Base-by-base conservation (phyloP, 2,113 vertebrate species). In the Pavo muticus region DNA sequence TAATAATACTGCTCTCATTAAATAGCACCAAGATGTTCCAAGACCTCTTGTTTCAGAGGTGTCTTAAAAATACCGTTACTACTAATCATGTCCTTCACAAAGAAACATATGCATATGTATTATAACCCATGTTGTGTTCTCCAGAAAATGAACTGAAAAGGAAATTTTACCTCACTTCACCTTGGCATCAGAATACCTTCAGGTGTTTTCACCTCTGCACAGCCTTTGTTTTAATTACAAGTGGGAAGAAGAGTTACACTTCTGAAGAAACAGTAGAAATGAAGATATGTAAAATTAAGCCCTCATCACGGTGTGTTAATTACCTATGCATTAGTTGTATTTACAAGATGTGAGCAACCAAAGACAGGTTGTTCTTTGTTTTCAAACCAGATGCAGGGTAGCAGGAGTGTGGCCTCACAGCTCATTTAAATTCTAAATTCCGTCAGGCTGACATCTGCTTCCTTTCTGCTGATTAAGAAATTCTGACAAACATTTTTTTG, bases 381-480 rank as follows among this genome's bases (percentile, higher is more conserved):
- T 93, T 65, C 78, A 83, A 77, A 88, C 82, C 78, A 90, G 95
- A 85, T 77, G 75, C 42, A 0, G 69, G 44, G 83, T 47, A 90
- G 84, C n/a, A 67, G 92, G 92, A 93, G n/a, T 39, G 74, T 72
- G 54, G 83, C 90, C 78, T 94, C 95, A 57, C 56, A 93, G 88
- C 86, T 91, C 57, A 75, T 92, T 78, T 79, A 93, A 95, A 93
- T 84, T 94, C 92, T 50, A 54, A 91, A 72, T 91, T 93, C 94
- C 2, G 2, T 57, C 74, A 75, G 84, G 79, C 88, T 93, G 72
- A 61, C 89, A 88, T 86, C 94, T 85, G 84, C 73, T 95, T 61
- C 65, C 78, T 94, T 95, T 82, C 95, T 93, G 76, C 75, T 74
- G 63, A 91, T 87, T 90, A 87, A 94, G 90, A 96, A 96, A 82